Conservation (phyloP, 1,140 invertebrate species). For the Lethrus apterus region DNA sequence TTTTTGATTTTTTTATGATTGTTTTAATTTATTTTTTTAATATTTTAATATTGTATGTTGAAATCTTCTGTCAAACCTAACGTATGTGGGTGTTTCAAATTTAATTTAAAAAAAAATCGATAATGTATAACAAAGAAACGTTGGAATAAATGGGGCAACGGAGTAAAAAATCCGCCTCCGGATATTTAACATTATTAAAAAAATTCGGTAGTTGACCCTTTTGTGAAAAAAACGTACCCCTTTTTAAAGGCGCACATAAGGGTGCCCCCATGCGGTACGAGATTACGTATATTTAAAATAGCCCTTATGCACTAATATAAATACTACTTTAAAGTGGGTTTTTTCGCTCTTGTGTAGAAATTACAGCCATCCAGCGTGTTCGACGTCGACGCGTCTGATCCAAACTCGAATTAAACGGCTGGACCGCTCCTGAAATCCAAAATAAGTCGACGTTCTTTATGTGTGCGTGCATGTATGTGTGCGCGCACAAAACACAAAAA, state of each 20-base stretch:
- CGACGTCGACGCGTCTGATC: neutral
- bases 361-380: constrained; percentile 4
- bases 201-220: constrained; percentile 19
- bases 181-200: constrained; percentile 17
- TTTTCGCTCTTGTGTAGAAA: too few relatives aligned
- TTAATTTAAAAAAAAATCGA: too few relatives aligned
- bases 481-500: constrained; percentile 15
- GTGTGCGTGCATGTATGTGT: too few relatives aligned
- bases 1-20: too few relatives aligned
- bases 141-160: too few relatives aligned
- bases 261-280: constrained; percentile 20
- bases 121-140: too few relatives aligned
- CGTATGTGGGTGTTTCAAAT: too few relatives aligned
- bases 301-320: constrained; percentile 20
- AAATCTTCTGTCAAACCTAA: too few relatives aligned
- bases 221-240: too few relatives aligned
- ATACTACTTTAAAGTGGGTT: constrained; percentile 20
- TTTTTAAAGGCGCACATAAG: too few relatives aligned
- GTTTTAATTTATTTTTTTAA: too few relatives aligned
- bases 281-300: constrained; percentile 24
- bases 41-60: too few relatives aligned
- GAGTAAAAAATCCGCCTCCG: constrained; percentile 9
- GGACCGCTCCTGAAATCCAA: constrained; percentile 12
- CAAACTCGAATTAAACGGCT: neutral
- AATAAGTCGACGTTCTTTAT: constrained; percentile 16